phyloP scores from a whole-genome alignment of 2,888 invertebrate genomes.

The Coelopa pilipes region DNA sequence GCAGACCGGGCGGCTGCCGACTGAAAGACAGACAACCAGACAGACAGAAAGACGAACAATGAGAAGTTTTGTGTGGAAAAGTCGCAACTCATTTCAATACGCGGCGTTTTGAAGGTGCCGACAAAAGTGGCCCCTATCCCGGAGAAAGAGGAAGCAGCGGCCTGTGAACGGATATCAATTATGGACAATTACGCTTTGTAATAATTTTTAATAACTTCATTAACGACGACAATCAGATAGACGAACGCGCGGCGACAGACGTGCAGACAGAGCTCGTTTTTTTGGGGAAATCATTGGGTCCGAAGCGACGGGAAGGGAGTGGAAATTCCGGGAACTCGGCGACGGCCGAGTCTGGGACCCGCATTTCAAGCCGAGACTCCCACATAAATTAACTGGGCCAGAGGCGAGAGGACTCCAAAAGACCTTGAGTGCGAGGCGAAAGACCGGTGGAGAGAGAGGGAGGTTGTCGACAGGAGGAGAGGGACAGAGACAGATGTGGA shows the following conservation, averaged over 20 bases:
- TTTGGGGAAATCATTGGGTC: too few species aligned
- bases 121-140: constrained; percentile 26
- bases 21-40: not conserved
- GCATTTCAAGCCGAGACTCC: not conserved
- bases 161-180: constrained; percentile 36
- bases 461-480: not conserved
- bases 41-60: constrained; percentile 12
- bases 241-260: too few species aligned
- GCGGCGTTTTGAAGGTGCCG: not conserved
- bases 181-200: constrained; percentile 41
- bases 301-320: too few species aligned
- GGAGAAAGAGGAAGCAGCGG: not conserved
- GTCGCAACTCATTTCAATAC: constrained; percentile 22
- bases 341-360: not conserved
- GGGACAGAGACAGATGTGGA: not conserved
- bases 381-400: not conserved
- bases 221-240: not conserved
- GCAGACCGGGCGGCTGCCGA: not conserved
- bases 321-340: too few species aligned
- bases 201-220: constrained; percentile 43
- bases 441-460: too few species aligned
- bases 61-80: constrained; percentile 18
- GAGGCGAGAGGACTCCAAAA: too few species aligned
- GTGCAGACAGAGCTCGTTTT: too few species aligned
- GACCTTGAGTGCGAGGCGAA: too few species aligned